Conservation (phyloP, 35 echinoderm and acorn worm species). For the Nesometra sesokonis region DNA sequence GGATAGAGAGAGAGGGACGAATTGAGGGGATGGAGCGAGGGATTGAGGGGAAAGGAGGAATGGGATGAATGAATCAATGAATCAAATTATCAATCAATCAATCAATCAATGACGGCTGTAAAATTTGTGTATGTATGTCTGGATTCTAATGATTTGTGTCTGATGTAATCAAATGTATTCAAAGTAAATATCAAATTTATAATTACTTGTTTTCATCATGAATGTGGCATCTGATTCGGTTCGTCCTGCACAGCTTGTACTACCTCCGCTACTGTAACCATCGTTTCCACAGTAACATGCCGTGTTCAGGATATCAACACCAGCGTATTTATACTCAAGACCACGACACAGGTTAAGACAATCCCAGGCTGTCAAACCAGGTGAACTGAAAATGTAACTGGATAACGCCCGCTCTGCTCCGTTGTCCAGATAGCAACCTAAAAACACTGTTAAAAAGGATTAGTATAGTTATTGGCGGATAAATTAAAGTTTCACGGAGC, state of each 20-base stretch:
- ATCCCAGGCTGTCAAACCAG: not conserved
- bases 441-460: not conserved
- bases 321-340: not conserved
- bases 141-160: too few species aligned
- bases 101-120: too few species aligned
- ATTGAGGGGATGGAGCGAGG: too few species aligned
- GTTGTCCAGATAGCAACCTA: not conserved
- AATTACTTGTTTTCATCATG: not conserved
- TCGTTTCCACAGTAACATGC: not conserved
- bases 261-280: not conserved
- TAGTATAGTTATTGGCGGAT: too few species aligned
- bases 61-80: too few species aligned
- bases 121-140: too few species aligned
- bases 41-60: too few species aligned
- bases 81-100: too few species aligned
- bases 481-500: too few species aligned
- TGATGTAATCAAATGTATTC: not conserved
- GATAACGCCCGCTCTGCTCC: not conserved
- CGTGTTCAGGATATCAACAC: not conserved
- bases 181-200: not conserved
- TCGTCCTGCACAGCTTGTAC: not conserved
- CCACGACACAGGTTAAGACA: not conserved
- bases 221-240: not conserved
- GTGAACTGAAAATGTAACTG: not conserved
- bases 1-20: too few species aligned